Evolutionary conservation across 2,113 vertebrate genomes (phyloP).

Genomic region (Addax nasomaculatus): DNA sequence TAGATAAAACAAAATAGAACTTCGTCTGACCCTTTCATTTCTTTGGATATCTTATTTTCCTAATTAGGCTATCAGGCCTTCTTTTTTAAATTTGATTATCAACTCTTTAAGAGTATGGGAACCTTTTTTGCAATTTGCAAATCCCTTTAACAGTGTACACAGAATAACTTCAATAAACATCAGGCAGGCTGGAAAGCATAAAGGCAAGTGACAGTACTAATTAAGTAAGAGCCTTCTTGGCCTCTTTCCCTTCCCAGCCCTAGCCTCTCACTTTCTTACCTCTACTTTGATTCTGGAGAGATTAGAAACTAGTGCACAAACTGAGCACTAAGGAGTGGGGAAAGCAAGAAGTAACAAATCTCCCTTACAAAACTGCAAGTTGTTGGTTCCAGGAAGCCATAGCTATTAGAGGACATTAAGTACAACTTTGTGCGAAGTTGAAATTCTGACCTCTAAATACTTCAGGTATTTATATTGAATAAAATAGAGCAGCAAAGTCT

Average conservation of each 20-base stretch:
- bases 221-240: neutral
- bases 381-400: neutral
- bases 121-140: neutral
- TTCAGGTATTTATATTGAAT: neutral
- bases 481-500: neutral
- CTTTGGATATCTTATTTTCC: neutral
- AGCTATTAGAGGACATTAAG: neutral
- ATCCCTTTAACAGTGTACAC: neutral
- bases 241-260: neutral
- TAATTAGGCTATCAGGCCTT: neutral
- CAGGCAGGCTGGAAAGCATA: neutral
- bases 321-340: neutral
- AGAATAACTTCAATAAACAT: neutral
- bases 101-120: neutral
- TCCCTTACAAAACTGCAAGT: neutral
- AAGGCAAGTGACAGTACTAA: neutral
- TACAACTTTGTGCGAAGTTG: neutral
- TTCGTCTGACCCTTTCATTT: neutral
- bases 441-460: neutral
- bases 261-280: neutral
- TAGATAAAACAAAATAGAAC: neutral
- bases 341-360: neutral
- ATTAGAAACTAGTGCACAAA: neutral
- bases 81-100: neutral
- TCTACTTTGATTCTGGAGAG: neutral